Conservation (phyloP, 2,797 vertebrate species). For the Remorina albescens region DNA sequence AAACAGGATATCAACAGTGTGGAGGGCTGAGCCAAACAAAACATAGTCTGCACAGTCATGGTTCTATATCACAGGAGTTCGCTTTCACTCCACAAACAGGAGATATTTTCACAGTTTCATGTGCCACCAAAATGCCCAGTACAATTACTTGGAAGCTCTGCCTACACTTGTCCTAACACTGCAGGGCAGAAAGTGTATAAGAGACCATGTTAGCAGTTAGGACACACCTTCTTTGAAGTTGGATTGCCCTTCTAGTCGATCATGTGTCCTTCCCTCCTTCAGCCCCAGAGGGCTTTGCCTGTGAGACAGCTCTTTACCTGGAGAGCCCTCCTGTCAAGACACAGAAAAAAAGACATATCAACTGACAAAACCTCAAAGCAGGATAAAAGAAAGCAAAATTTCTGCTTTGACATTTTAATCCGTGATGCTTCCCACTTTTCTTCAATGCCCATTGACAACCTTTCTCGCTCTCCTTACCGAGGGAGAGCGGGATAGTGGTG, state of each 20-base stretch:
- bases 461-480: constrained; percentile 66
- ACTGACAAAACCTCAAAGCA: constrained; percentile 10
- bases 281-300: constrained; percentile 73
- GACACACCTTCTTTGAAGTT: constrained; percentile 90
- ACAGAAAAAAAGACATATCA: constrained; percentile 16
- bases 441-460: background rate
- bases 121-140: background rate
- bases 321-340: constrained; percentile 78
- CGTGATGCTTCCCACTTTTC: background rate
- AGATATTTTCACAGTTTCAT: constrained; percentile 1
- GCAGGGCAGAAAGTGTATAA: background rate
- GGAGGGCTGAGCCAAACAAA: background rate
- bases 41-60: background rate
- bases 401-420: background rate
- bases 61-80: background rate
- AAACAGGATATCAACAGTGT: constrained; percentile 6
- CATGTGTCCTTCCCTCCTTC: constrained; percentile 80
- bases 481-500: constrained; percentile 78
- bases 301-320: constrained; percentile 75
- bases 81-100: background rate
- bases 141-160: background rate
- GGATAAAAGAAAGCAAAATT: rapidly evolving
- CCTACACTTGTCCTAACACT: background rate
- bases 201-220: background rate
- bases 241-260: constrained; percentile 87